phyloP scores from a whole-genome alignment of 2,113 vertebrate genomes.

The Noturus placidus region DNA sequence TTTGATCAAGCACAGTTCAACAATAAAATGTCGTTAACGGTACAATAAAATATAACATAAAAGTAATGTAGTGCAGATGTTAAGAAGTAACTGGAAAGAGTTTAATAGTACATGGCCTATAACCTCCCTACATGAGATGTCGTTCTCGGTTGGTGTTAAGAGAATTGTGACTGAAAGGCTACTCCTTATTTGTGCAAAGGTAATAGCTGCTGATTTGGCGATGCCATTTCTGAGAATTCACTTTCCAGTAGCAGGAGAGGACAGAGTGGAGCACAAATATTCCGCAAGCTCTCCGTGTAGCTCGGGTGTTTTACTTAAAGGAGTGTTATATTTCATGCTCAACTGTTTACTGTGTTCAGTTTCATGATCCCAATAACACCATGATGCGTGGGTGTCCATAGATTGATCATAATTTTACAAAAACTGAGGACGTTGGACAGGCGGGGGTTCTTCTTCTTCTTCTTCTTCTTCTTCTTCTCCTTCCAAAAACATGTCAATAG shows the following conservation, averaged over 20 bases:
- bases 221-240: slow-evolving; percentile 45
- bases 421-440: not conserved
- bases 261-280: slow-evolving; percentile 35
- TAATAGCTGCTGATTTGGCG: slow-evolving; percentile 19
- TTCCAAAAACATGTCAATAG: not conserved
- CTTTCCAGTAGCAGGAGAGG: slow-evolving; percentile 42
- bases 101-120: not conserved
- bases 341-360: slow-evolving; percentile 41
- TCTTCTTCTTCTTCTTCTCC: not conserved
- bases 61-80: not conserved
- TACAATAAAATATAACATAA: not conserved
- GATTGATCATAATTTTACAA: not conserved
- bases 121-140: not conserved
- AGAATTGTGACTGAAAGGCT: not conserved
- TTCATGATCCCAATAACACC: slow-evolving; percentile 37
- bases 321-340: slow-evolving; percentile 32
- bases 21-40: not conserved
- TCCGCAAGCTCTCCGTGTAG: slow-evolving; percentile 48
- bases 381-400: slow-evolving; percentile 13
- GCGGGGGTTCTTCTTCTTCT: not conserved
- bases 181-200: slow-evolving; percentile 13
- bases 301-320: slow-evolving; percentile 16
- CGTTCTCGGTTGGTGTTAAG: not conserved
- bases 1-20: not conserved
- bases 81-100: not conserved